Evolutionary conservation across 92 coral and sea anemone species (phyloP), one percentile per base, ranked within the genome.

Genomic region (Montipora capitata): DNA sequence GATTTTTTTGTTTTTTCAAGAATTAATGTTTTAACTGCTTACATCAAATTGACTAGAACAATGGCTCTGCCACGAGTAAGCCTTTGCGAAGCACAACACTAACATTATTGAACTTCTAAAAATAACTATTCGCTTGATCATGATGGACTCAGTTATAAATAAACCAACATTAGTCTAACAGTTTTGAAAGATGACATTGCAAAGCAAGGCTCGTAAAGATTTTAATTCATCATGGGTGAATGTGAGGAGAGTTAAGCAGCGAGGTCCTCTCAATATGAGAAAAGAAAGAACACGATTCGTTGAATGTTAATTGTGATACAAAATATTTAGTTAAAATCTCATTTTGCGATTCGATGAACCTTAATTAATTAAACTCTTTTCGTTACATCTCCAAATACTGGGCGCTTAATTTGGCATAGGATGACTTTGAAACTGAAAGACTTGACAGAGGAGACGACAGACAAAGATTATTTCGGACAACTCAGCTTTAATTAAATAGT

Each of bases 131-230:
- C 68, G 14, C 2, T 44, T 35, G 43, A 69, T 48, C 52, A 5
- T 12, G 3, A 44, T 10, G 43, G 17, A 5, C 14, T 20, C 44
- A 20, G 35, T 48, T 69, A 69, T 44, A 69, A 69, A 69, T 69
- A 69, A 40, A 69, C 74, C 10, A 48, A 48, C 52, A 68, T 68
- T 38, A 69, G 51, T 69, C 51, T 69, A 42, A 69, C 20, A 69
- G 74, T 12, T 40, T 40, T 69, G 74, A 41, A 69, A 40, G 27
- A 41, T 69, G 43, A 40, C 43, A 67, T 18, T 65, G 40, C 40
- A 18, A 65, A 17, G 2, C 72, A 67, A 35, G 8, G 38, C 4
- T 35, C 38, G 7, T 10, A 3, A 38, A 38, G 72, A 3, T 44
- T 10, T 40, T 2, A 69, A 40, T 40, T 39, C 11, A n/a, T 44